Evolutionary conservation across 2,888 invertebrate genomes (phyloP).

Genomic region (Notodonta ziczac): DNA sequence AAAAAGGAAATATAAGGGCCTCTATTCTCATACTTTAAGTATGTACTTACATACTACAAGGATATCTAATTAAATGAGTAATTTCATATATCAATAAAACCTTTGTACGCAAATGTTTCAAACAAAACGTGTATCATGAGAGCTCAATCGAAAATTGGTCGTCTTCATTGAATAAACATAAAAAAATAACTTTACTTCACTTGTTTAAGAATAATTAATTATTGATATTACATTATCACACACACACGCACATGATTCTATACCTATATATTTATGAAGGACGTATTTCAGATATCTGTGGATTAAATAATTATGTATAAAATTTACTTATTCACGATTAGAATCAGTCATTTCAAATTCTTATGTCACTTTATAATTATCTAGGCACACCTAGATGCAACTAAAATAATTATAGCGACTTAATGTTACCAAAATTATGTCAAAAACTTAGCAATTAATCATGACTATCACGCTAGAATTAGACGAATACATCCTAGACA

Average conservation of each 20-base stretch:
- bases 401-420: not conserved
- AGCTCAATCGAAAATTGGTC: not conserved
- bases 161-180: not conserved
- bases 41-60: not conserved
- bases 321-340: not conserved
- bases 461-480: not conserved
- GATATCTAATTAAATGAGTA: not conserved
- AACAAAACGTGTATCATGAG: too few species aligned
- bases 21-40: not conserved
- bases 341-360: not conserved
- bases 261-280: not conserved
- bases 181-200: not conserved
- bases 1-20: conserved; percentile 3
- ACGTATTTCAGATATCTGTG: not conserved
- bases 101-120: too few species aligned
- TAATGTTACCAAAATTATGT: not conserved
- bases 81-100: not conserved
- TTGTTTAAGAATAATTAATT: not conserved
- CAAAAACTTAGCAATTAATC: not conserved
- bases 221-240: not conserved
- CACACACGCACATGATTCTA: not conserved
- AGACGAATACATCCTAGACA: not conserved
- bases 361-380: not conserved
- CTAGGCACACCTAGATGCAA: not conserved
- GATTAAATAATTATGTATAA: not conserved